phyloP scores from a whole-genome alignment of 1,140 invertebrate species.

The Drosophila grimshawi region DNA sequence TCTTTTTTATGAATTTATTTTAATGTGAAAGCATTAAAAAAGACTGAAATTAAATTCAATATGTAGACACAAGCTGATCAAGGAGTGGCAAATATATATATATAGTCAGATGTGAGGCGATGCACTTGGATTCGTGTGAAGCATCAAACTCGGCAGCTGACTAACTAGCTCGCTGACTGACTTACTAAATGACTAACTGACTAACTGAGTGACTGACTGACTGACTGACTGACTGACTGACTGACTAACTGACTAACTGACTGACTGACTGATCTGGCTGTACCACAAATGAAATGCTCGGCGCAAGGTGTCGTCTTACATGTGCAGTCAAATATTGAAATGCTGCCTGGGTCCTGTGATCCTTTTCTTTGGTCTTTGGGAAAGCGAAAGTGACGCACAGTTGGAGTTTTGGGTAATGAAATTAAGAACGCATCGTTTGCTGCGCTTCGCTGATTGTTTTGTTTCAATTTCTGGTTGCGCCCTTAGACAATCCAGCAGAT shows the following conservation, averaged over 20 bases:
- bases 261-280: conserved; percentile 25
- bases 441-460: conserved; percentile 78
- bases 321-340: conserved; percentile 35
- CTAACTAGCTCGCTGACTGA: conserved; percentile 18
- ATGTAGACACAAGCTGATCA: conserved; percentile 25
- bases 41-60: conserved; percentile 29
- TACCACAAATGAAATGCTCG: neutral
- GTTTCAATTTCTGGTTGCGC: conserved; percentile 75
- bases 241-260: conserved; percentile 11
- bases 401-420: conserved; percentile 73
- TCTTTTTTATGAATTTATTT: conserved; percentile 51
- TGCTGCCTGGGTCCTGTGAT: conserved; percentile 4
- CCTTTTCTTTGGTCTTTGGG: conserved; percentile 2
- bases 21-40: conserved; percentile 32
- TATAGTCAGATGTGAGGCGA: neutral
- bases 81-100: conserved; percentile 1
- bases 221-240: conserved; percentile 13
- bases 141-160: conserved; percentile 2
- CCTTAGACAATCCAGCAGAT: conserved; percentile 40
- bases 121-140: conserved; percentile 9
- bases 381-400: conserved; percentile 76
- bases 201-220: conserved; percentile 24
- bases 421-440: conserved; percentile 79
- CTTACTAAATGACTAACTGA: neutral
- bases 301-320: conserved; percentile 72